These are phyloP conservation scores for Trissolcus japonicus DNA, from an alignment of 2,888 invertebrate genomes.

Conservation along the genomic window DNA sequence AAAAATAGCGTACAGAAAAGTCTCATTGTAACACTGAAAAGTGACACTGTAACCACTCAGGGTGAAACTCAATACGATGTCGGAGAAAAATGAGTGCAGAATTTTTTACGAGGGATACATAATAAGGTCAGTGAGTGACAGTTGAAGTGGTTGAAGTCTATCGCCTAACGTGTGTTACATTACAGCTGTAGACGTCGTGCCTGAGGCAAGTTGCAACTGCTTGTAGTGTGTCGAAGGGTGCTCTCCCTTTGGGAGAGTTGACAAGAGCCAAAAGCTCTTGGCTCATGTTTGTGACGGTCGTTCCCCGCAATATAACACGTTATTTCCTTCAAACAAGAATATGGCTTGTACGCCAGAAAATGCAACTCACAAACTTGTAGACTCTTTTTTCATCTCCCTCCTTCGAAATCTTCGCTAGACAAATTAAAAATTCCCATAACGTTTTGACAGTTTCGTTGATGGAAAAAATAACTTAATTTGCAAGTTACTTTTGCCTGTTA, in stretches of 20 bases:
- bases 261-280: constrained; percentile 63
- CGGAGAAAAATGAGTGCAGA: constrained; percentile 37
- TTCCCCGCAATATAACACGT: constrained; percentile 66
- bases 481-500: too few relatives aligned
- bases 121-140: constrained; percentile 55
- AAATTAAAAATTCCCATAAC: constrained; percentile 57
- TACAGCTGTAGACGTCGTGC: constrained; percentile 54
- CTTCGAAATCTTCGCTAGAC: constrained; percentile 33
- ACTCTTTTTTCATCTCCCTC: constrained; percentile 13
- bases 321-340: constrained; percentile 69
- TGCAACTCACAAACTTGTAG: constrained; percentile 37
- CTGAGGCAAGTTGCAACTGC: constrained; percentile 55
- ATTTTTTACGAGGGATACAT: constrained; percentile 42
- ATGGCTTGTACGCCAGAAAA: constrained; percentile 71
- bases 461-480: constrained; percentile 2
- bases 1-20: background rate
- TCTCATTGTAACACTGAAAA: too few relatives aligned
- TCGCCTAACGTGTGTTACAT: constrained; percentile 49
- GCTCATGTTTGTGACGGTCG: constrained; percentile 59
- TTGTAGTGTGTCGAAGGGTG: constrained; percentile 58
- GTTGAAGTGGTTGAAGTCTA: constrained; percentile 55
- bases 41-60: constrained; percentile 14
- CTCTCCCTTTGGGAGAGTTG: constrained; percentile 57
- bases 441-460: constrained; percentile 5
- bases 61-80: constrained; percentile 29